Base-by-base conservation (phyloP, 37 sponge, comb jelly and placozoan genomes). In the Beroe ovata region DNA sequence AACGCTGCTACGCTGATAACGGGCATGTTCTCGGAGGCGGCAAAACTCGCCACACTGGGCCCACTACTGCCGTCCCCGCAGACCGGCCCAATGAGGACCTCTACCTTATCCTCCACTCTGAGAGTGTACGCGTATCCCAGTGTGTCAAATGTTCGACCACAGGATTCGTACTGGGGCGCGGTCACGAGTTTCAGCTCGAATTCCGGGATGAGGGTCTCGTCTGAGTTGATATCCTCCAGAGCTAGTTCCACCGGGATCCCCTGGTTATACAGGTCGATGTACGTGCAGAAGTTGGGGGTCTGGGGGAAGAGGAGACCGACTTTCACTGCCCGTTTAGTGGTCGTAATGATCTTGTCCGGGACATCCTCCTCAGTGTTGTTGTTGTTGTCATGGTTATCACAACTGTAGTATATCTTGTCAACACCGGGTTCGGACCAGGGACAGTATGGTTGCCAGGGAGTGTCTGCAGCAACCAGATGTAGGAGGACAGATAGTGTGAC, bases 61-160 rank as follows among this genome's bases (percentile, higher is more conserved):
- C 84, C 84, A 41, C 84, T 77, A 54, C 38, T 77, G 2, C 84
- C 84, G 28, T 77, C 84, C 54, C 54, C 84, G 33, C 84, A 77
- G 4, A 36, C 84, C 11, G 84, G 84, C 23, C 84, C 84, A 8
- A 77, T 42, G 54, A 77, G 84, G 33, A 77, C 47, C 35, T 77
- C 54, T 29, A 36, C 84, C 33, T 36, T 36, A 8, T 38, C 54
- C 22, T 77, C 11, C 8, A 77, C 84, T 4, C 84, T 1, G 36
- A 77, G 42, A 1, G 54, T 77, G 54, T 42, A 42, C 3, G 84
- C 84, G 47, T 77, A 77, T 0, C 84, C 84, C 1, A 77, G 47
- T 36, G 84, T 77, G 84, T 77, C 54, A 40, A 42, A 39, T 8
- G 42, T 36, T 4, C 23, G 47, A 4, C 25, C 84, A 41, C 84